Evolutionary conservation across 2,888 invertebrate genomes (phyloP).

Genomic region (Cryptus armator): DNA sequence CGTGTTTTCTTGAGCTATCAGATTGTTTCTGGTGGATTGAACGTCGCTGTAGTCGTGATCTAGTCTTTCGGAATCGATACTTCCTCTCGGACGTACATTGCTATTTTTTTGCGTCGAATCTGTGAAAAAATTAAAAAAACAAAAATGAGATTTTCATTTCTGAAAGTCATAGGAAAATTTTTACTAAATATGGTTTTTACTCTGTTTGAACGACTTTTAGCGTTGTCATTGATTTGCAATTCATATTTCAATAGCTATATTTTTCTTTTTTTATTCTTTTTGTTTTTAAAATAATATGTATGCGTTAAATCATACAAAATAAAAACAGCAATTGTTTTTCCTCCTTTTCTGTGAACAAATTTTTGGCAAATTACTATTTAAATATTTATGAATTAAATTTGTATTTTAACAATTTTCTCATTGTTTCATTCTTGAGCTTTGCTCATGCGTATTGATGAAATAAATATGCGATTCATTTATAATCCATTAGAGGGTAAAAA

Average conservation of each 20-base stretch:
- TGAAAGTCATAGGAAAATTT: not conserved
- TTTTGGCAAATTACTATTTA: too few species aligned
- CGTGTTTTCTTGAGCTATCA: not conserved
- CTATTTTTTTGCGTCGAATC: not conserved
- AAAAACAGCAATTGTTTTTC: too few species aligned
- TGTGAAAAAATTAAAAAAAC: not conserved
- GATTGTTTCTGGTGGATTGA: not conserved
- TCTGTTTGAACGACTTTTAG: not conserved
- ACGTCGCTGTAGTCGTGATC: conserved; percentile 46
- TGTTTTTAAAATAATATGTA: too few species aligned
- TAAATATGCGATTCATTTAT: not conserved
- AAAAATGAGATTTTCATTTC: not conserved
- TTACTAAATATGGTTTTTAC: not conserved
- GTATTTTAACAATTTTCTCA: too few species aligned
- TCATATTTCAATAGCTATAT: not conserved
- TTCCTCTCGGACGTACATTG: not conserved
- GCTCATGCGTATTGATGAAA: not conserved
- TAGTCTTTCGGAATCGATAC: not conserved
- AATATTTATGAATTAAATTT: too few species aligned
- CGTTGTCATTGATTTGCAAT: not conserved
- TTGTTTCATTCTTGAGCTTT: too few species aligned
- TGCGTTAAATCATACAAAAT: too few species aligned
- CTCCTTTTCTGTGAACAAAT: too few species aligned
- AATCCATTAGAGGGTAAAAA: not conserved
- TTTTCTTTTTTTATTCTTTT: too few species aligned